These are phyloP conservation scores for Luidia sarsii DNA, from an alignment of 53 echinoderm and acorn worm species.

Conservation along the genomic window DNA sequence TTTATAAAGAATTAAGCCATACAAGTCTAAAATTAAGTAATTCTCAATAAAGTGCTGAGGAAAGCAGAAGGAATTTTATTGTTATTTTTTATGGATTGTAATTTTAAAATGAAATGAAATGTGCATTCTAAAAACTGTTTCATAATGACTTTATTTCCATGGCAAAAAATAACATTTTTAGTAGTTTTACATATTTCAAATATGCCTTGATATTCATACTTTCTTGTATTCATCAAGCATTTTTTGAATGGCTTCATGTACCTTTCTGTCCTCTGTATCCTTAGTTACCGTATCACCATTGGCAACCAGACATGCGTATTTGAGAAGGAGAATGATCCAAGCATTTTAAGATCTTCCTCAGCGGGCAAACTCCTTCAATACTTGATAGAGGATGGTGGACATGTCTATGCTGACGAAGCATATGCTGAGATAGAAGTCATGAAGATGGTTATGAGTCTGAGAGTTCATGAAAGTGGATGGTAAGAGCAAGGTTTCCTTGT, in stretches of 20 bases:
- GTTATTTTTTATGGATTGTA: no score
- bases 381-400: constrained; percentile 88
- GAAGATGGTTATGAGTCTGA: constrained; percentile 99
- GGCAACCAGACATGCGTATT: constrained; percentile 98
- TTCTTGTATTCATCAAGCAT: background rate
- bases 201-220: no score
- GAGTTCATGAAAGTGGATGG: constrained; percentile 88
- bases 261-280: background rate
- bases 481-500: no score
- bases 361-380: constrained; percentile 93
- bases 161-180: no score
- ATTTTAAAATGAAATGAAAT: no score
- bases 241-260: background rate
- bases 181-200: no score
- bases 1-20: no score
- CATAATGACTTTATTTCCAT: no score
- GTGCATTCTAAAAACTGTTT: no score
- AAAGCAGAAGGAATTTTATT: no score
- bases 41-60: no score
- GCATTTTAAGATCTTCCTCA: constrained; percentile 91
- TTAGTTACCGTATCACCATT: constrained; percentile 95
- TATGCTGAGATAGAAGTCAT: constrained; percentile 99
- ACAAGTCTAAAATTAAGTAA: no score
- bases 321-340: constrained; percentile 98
- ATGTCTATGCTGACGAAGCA: constrained; percentile 81